Conservation (phyloP, 2,113 vertebrate genomes). For the Pelmatolapia mariae region DNA sequence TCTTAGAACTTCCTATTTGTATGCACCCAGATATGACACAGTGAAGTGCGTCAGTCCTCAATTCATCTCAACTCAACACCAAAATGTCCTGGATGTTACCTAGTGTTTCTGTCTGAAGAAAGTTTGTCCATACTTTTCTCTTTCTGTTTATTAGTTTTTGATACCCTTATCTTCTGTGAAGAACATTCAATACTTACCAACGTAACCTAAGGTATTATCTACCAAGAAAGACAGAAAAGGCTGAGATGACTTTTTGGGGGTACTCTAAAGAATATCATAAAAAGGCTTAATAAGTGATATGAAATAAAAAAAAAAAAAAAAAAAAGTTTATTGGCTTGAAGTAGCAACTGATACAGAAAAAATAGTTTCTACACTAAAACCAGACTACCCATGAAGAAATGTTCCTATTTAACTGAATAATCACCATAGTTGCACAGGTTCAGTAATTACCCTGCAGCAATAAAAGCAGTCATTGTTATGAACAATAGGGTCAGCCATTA, state of each 20-base stretch:
- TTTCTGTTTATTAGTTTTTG: neutral
- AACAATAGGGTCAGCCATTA: neutral
- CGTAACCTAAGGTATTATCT: neutral
- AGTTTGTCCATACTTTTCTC: neutral
- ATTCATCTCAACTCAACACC: neutral
- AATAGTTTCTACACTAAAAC: neutral
- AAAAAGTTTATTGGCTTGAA: neutral
- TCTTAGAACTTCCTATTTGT: neutral
- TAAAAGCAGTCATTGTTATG: neutral
- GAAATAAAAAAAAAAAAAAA: rapidly evolving
- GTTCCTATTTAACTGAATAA: neutral
- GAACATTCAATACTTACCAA: neutral
- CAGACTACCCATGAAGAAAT: neutral
- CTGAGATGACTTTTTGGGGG: neutral
- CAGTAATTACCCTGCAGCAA: neutral
- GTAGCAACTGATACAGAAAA: neutral
- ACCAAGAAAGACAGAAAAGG: neutral
- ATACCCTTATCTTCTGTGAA: neutral
- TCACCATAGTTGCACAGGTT: neutral
- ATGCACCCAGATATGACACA: neutral
- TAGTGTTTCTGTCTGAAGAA: neutral
- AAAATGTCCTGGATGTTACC: neutral
- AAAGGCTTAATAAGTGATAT: neutral
- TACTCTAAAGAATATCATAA: neutral
- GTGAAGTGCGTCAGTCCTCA: neutral